Percentiles rank a stretch among this genome's conserved stretches.
These are phyloP conservation scores for Agapostemon virescens DNA, from an alignment of 2,888 invertebrate genomes.

Conservation along the genomic window DNA sequence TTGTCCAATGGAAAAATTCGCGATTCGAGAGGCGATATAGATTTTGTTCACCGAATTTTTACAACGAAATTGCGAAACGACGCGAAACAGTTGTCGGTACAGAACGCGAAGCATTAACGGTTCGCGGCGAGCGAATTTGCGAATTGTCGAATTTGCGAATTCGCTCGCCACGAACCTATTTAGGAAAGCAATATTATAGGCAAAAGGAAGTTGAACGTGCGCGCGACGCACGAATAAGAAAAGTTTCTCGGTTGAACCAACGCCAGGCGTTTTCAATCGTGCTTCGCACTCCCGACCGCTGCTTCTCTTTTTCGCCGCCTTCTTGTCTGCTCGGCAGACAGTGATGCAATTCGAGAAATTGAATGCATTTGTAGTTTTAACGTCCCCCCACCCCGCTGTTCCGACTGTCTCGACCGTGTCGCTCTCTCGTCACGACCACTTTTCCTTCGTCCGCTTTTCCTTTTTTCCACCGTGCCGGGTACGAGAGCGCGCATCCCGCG, in stretches of 20 bases:
- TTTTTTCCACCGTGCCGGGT: neutral
- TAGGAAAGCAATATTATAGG: constrained; percentile 67
- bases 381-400: constrained; percentile 55
- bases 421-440: constrained; percentile 54
- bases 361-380: constrained; percentile 72
- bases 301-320: constrained; percentile 38
- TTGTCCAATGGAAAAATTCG: neutral
- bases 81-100: no score
- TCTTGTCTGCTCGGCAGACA: constrained; percentile 62
- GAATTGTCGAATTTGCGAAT: neutral
- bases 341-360: constrained; percentile 72
- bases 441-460: constrained; percentile 32
- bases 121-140: no score
- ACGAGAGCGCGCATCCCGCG: neutral
- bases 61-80: neutral
- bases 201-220: constrained; percentile 68
- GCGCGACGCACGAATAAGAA: constrained; percentile 72
- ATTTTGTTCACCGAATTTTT: neutral
- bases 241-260: constrained; percentile 70
- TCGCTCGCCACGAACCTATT: constrained; percentile 5
- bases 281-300: constrained; percentile 47
- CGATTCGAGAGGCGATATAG: no score
- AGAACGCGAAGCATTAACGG: no score
- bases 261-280: constrained; percentile 77
- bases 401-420: constrained; percentile 48